phyloP scores from a whole-genome alignment of 2,888 invertebrate species.

The Thymelicus sylvestris region DNA sequence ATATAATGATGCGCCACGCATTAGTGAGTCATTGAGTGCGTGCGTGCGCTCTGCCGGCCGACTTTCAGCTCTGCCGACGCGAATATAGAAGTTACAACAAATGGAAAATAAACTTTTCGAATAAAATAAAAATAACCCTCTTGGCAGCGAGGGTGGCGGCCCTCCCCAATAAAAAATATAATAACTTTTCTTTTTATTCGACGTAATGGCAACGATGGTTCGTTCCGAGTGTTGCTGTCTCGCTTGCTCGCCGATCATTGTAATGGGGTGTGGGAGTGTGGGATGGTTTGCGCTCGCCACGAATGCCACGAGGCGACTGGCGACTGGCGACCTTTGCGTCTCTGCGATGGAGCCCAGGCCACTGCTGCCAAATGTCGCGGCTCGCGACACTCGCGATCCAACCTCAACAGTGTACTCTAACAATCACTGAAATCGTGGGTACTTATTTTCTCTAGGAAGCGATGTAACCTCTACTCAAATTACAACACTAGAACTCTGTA shows the following conservation, averaged over 20 bases:
- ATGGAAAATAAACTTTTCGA: constrained; percentile 84
- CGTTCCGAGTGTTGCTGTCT: constrained; percentile 77
- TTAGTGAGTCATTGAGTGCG: constrained; percentile 82
- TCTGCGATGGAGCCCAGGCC: constrained; percentile 4
- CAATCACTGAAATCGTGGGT: not conserved
- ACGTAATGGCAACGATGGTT: constrained; percentile 82
- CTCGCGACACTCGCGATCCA: not conserved
- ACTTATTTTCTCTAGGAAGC: not conserved
- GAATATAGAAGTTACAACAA: constrained; percentile 83
- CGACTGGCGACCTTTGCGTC: not conserved
- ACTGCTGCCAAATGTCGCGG: constrained; percentile 47
- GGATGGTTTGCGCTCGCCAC: not conserved
- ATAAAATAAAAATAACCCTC: constrained; percentile 85
- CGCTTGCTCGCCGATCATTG: constrained; percentile 73
- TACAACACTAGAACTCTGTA: too few species aligned
- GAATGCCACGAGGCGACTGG: constrained; percentile 10
- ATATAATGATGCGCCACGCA: constrained; percentile 82
- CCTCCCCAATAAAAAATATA: constrained; percentile 84
- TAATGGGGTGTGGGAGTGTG: constrained; percentile 65
- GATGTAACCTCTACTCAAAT: too few species aligned
- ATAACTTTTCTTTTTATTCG: constrained; percentile 85
- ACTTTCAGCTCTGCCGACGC: constrained; percentile 76
- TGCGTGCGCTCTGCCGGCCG: constrained; percentile 66
- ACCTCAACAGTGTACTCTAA: not conserved
- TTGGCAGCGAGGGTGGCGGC: constrained; percentile 81